phyloP scores from a whole-genome alignment of 2,797 vertebrate species.

The Eleutherodactylus coqui region DNA sequence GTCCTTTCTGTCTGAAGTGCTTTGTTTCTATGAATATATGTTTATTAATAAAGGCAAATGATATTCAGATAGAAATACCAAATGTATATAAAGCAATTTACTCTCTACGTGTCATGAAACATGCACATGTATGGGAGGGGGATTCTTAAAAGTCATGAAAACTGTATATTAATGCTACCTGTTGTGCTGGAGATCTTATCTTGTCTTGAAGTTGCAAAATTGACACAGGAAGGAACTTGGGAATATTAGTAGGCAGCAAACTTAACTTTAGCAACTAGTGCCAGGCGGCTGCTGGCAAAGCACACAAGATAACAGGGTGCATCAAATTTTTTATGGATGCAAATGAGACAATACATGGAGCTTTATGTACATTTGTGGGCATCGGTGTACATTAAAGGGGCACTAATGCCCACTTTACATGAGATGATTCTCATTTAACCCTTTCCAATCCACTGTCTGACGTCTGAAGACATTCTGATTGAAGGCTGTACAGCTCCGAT shows the following conservation, averaged over 20 bases:
- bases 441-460: no score
- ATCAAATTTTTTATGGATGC: neutral
- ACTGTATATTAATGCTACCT: neutral
- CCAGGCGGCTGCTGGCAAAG: no score
- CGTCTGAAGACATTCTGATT: no score
- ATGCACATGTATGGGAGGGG: neutral
- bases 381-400: no score
- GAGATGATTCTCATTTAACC: no score
- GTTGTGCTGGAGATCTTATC: constrained; percentile 16
- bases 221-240: neutral
- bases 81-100: neutral
- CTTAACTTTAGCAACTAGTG: neutral
- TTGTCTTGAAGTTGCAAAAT: neutral
- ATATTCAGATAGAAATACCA: constrained; percentile 13
- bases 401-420: no score
- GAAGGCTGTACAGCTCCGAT: no score
- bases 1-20: neutral
- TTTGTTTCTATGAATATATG: neutral
- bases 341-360: no score
- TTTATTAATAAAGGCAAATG: constrained; percentile 26
- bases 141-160: neutral
- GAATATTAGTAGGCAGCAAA: neutral
- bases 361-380: no score
- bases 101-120: neutral
- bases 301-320: neutral